Percentiles rank a stretch among this genome's conserved stretches.
These are phyloP conservation scores for Drosophila mimica DNA, from an alignment of 2,888 invertebrate genomes.

Conservation along the genomic window DNA sequence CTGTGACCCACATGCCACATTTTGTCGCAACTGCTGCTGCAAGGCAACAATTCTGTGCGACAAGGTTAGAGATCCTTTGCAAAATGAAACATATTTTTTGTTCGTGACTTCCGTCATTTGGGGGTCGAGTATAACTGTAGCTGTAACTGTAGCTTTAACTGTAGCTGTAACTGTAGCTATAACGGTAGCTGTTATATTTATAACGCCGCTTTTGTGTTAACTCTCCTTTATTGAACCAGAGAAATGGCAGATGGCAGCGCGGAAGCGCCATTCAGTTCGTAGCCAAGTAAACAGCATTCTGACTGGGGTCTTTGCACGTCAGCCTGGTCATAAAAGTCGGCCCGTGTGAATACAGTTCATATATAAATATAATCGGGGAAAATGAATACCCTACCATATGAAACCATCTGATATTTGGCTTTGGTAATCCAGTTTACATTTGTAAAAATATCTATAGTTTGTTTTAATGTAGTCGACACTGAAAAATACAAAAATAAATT, in stretches of 20 bases:
- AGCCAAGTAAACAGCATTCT: slow-evolving; percentile 26
- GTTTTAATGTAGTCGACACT: not conserved
- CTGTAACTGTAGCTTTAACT: slow-evolving; percentile 7
- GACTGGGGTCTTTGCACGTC: slow-evolving; percentile 18
- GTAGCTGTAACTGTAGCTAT: not conserved
- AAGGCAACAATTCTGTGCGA: slow-evolving; percentile 18
- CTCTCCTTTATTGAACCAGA: not conserved
- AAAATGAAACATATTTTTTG: slow-evolving; percentile 32
- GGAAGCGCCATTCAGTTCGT: slow-evolving; percentile 38
- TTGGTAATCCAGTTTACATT: not conserved
- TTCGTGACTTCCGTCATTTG: slow-evolving; percentile 61
- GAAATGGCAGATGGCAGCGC: slow-evolving; percentile 24
- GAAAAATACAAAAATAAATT: not conserved
- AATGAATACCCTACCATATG: slow-evolving; percentile 5
- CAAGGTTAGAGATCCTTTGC: not conserved
- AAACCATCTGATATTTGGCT: not conserved
- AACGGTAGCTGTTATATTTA: not conserved
- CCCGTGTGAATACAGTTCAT: not conserved
- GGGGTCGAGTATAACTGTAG: slow-evolving; percentile 1
- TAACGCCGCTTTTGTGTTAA: not conserved
- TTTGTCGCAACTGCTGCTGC: slow-evolving; percentile 38
- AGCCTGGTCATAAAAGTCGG: slow-evolving; percentile 22
- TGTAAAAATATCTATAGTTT: not conserved
- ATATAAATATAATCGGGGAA: slow-evolving; percentile 7
- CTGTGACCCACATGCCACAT: slow-evolving; percentile 27